Percentiles rank a stretch among this genome's conserved stretches.
Evolutionary conservation across 2,113 vertebrate species (phyloP).

Genomic region (Hyaena hyaena): DNA sequence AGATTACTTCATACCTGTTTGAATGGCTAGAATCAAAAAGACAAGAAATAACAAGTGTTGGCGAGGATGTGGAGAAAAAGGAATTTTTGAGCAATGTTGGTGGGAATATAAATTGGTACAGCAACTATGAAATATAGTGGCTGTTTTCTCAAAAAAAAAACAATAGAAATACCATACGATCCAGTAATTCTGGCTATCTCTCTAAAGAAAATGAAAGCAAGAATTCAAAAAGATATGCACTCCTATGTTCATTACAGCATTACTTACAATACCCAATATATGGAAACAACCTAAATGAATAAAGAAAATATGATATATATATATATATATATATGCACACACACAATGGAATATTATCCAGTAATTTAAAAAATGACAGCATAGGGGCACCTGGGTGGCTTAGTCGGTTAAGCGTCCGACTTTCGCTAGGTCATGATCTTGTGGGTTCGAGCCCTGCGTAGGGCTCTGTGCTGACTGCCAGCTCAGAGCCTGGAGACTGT

Average conservation of each 20-base stretch:
- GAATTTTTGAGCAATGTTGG: background rate
- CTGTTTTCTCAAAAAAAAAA: background rate
- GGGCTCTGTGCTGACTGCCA: too few relatives aligned
- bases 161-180: background rate
- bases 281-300: background rate
- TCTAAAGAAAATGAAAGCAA: background rate
- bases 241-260: background rate
- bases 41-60: background rate
- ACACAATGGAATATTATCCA: background rate
- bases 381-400: too few relatives aligned
- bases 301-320: background rate
- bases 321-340: too few relatives aligned
- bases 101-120: background rate
- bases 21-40: background rate
- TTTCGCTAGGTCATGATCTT: too few relatives aligned
- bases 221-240: background rate
- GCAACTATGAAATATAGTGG: background rate
- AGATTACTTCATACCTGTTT: background rate
- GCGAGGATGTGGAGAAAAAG: background rate
- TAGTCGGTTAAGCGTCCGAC: too few relatives aligned
- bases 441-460: too few relatives aligned
- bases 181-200: background rate
- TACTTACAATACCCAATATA: background rate
- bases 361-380: background rate
- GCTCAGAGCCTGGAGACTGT: too few relatives aligned